Evolutionary conservation across 2,797 vertebrate species (phyloP).

Genomic region (Lithobates pipiens): DNA sequence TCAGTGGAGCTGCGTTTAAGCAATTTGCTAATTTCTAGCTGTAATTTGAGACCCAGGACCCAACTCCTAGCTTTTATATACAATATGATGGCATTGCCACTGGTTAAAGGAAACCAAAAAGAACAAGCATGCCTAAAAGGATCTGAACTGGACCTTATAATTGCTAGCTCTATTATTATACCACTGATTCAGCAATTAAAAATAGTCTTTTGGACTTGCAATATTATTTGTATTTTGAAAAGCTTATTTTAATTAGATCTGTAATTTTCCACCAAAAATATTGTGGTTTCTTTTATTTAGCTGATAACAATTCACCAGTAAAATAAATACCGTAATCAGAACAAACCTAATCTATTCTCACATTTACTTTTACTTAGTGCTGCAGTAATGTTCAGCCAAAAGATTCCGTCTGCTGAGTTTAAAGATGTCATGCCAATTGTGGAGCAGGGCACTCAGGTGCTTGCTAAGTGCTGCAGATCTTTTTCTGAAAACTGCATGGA

Average conservation of each 20-base stretch:
- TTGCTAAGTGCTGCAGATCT: slow-evolving; percentile 76
- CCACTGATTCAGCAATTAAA: neutral
- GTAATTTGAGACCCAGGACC: no score
- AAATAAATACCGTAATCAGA: neutral
- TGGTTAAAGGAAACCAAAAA: no score
- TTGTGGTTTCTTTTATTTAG: neutral
- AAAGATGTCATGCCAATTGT: slow-evolving; percentile 73
- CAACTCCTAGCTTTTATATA: no score
- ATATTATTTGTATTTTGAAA: no score
- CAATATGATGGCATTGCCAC: no score
- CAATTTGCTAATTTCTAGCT: no score
- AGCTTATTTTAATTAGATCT: no score
- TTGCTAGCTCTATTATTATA: neutral
- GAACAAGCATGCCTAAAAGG: no score
- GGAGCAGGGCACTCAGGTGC: slow-evolving; percentile 65
- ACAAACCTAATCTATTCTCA: neutral
- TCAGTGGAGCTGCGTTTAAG: no score
- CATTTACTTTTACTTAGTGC: slow-evolving; percentile 66
- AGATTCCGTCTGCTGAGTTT: slow-evolving; percentile 69
- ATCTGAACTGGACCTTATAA: neutral
- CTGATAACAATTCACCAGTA: neutral
- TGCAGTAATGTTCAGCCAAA: slow-evolving; percentile 73
- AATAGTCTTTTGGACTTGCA: no score
- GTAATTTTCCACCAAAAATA: neutral
- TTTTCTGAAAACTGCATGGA: slow-evolving; percentile 72